These are phyloP conservation scores for Pseudococcus longispinus DNA, from an alignment of 2,888 invertebrate genomes.

Conservation along the genomic window DNA sequence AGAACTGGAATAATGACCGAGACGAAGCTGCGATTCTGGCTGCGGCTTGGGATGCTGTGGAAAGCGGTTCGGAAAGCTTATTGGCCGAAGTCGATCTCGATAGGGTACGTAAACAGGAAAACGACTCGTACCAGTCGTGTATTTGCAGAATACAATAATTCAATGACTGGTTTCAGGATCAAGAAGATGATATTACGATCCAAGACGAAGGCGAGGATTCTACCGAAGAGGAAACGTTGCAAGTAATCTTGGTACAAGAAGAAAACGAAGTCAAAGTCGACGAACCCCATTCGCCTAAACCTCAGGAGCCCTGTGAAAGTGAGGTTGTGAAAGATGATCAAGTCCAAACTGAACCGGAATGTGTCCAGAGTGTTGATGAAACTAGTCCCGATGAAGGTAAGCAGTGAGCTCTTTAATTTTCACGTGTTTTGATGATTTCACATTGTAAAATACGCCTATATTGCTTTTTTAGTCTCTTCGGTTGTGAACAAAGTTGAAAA, in stretches of 20 bases:
- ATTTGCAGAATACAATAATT: neutral
- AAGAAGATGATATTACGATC: neutral
- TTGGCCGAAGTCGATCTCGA: conserved; percentile 59
- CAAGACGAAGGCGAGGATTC: neutral
- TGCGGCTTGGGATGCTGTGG: conserved; percentile 65
- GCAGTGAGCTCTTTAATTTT: neutral
- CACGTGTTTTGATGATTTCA: neutral
- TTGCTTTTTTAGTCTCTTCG: neutral
- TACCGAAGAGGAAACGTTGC: neutral
- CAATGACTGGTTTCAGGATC: neutral
- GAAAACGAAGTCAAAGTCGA: neutral
- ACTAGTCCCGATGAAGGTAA: neutral
- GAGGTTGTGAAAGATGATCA: neutral
- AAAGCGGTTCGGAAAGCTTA: conserved; percentile 65
- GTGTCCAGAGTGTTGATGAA: neutral
- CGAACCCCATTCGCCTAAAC: neutral
- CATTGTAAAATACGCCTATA: neutral
- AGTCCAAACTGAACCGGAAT: neutral
- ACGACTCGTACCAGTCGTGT: neutral
- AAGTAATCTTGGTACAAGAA: neutral
- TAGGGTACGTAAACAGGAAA: neutral
- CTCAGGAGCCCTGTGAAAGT: neutral
- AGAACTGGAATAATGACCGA: conserved; percentile 61
- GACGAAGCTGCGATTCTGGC: conserved; percentile 37
- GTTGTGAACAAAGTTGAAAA: neutral